Conservation (phyloP, 2,113 vertebrate species). For the Brachirus orientalis region DNA sequence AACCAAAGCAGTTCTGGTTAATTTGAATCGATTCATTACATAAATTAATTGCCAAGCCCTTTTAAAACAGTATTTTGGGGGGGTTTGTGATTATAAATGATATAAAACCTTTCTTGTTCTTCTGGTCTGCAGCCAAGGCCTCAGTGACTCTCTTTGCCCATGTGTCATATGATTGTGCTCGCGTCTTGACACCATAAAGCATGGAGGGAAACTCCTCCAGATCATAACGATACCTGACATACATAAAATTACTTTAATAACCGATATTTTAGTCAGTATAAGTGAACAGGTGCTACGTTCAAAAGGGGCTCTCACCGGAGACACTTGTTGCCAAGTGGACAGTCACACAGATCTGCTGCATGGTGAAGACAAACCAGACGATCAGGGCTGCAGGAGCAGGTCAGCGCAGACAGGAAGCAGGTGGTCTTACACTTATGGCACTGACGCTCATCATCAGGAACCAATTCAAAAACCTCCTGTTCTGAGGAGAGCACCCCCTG, state of each 20-base stretch:
- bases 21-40: too few species aligned
- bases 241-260: background rate
- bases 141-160: conserved; percentile 95
- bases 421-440: conserved; percentile 96
- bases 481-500: conserved; percentile 94
- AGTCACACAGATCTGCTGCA: conserved; percentile 88
- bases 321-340: conserved; percentile 92
- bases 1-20: too few species aligned
- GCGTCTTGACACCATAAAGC: conserved; percentile 92
- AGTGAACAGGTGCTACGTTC: background rate
- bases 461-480: conserved; percentile 96
- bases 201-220: conserved; percentile 94
- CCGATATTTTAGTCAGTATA: too few species aligned
- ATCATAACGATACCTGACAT: conserved; percentile 91
- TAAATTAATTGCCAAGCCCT: too few species aligned
- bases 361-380: conserved; percentile 95
- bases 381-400: conserved; percentile 92
- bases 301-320: conserved; percentile 83
- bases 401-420: conserved; percentile 96
- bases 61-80: background rate
- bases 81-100: background rate
- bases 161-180: conserved; percentile 95
- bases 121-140: conserved; percentile 91
- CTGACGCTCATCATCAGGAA: conserved; percentile 97
- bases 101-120: conserved; percentile 92